Base-by-base conservation (phyloP, 2,797 vertebrate genomes). In the Fringilla coelebs region DNA sequence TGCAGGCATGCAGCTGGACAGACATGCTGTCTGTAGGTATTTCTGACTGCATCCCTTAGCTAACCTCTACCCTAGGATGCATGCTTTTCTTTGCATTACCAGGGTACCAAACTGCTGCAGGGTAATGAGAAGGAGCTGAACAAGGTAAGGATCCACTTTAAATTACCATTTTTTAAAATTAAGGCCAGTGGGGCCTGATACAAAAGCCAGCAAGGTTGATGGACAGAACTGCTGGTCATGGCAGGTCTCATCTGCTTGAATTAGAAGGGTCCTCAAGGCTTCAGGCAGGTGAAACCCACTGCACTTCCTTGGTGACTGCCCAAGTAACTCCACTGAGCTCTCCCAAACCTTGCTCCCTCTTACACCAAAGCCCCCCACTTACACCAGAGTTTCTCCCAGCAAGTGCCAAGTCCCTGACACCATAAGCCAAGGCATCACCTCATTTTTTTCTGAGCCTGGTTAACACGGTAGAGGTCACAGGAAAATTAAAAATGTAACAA, bases 161-260 rank as follows among this genome's bases (percentile, higher is more conserved):
- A 88, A 93, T 72, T 17, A 36, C 7, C 2, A 1, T 12, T 10
- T 67, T 66, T 93, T 48, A 0, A 24, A 55, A 78, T 46, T 41
- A 60, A 65, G 31, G 43, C 26, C 15, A 25, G 25, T 12, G 11
- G 31, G 5, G 52, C 32, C 36, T 41, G 32, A 62, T 22, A 26
- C 9, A 68, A 90, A 73, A 88, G 45, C 26, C 61, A 85, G 34
- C 0, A 4, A 73, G 46, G 41, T 32, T 16, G 28, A 73, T 9
- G 7, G 31, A 34, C 11, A 11, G 0, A 1, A 48, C 16, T 36
- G 34, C 32, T 60, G 26, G 20, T 45, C 32, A 22, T 1, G 3
- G 21, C 20, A 57, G 10, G n/a, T 43, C 17, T 62, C 22, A 10
- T 46, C 76, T 70, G 11, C 60, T 62, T 58, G n/a, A 67, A 60